Base-by-base conservation (phyloP, 2,113 vertebrate genomes). In the Forbesichthys papilliferus region DNA sequence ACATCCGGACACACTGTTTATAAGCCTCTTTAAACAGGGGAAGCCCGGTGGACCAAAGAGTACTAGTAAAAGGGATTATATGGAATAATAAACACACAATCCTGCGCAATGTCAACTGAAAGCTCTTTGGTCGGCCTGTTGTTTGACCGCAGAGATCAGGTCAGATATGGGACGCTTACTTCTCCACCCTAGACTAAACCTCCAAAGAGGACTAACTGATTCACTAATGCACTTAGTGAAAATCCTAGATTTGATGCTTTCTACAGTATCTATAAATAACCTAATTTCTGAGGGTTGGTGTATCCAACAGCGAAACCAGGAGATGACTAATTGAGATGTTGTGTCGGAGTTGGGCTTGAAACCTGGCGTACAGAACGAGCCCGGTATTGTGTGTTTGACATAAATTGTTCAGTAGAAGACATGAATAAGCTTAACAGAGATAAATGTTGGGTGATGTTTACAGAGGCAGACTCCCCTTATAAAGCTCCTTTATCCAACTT, bases 401-500 rank as follows among this genome's bases (percentile, higher is more conserved):
- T 94, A 90, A 93, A 92, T 94, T 91, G 89, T 85, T 86, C 90
- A 78, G 85, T 74, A 68, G 71, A 74, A 81, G 91, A 93, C 81
- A 71, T 84, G 90, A 93, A 89, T 92, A 90, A 78, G 84, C 89
- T 93, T 94, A 95, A 94, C 92, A 91, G 80, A 78, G 86, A 81
- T 90, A 84, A 93, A 94, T 92, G 90, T 92, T 92, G 69, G 79
- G 92, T 87, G 92, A 79, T 93, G 93, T 93, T 94, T 95, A 94
- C 93, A 91, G 90, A 92, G 73, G 86, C 53, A 80, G 87, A 82
- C 88, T 93, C 90, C 91, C 87, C 94, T 94, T 95, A 95, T 95
- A 94, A 89, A 96, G 94, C 55, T 74, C 89, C 94, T 94, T 94
- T 91, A 92, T 59, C 87, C 89, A 80, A 93, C 92, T 93, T 48